Evolutionary conservation across 2,113 vertebrate genomes (phyloP).

Genomic region (Callorhinus ursinus): DNA sequence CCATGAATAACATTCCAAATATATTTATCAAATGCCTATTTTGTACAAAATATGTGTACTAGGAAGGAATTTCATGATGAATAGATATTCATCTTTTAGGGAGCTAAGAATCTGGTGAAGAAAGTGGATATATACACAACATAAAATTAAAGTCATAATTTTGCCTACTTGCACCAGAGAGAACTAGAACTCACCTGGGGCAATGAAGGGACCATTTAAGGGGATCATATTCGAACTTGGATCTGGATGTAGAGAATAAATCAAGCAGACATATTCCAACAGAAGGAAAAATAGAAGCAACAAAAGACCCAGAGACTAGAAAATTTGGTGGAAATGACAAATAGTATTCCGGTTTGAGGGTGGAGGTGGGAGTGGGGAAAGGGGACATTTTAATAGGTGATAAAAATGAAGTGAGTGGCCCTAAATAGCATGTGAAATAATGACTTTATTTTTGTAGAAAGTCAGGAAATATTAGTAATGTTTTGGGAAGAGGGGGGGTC

Average conservation of each 20-base stretch:
- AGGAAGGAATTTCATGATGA: not conserved
- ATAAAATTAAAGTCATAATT: not conserved
- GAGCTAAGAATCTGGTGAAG: not conserved
- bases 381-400: not conserved
- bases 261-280: not conserved
- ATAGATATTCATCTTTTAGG: not conserved
- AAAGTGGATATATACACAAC: not conserved
- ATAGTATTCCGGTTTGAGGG: not conserved
- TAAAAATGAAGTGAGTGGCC: not conserved
- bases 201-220: not conserved
- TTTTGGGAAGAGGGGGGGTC: not conserved
- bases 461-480: not conserved
- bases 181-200: not conserved
- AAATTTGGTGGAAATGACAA: not conserved
- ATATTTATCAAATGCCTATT: not conserved
- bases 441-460: not conserved
- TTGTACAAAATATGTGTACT: not conserved
- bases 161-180: not conserved
- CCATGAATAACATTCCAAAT: not conserved
- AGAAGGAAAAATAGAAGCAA: not conserved
- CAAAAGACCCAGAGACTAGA: not conserved
- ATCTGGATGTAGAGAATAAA: not conserved
- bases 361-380: not conserved
- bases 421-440: not conserved
- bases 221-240: not conserved